Conservation (phyloP, 1,140 invertebrate genomes). For the Trypoxylus dichotomus region DNA sequence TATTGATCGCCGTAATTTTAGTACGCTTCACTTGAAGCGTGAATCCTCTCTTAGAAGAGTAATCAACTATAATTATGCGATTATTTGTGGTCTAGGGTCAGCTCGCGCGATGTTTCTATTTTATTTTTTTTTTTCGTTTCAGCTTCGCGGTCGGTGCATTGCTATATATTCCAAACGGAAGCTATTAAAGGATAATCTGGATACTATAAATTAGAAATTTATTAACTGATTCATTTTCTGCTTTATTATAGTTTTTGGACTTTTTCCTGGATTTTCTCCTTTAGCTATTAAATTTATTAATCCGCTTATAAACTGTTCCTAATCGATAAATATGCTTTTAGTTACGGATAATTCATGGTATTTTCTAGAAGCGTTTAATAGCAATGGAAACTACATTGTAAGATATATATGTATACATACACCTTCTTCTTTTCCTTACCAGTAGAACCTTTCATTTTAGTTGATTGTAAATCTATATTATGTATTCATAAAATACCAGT, state of each 20-base stretch:
- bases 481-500: too few species aligned
- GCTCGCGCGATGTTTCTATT: not conserved
- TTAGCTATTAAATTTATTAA: too few species aligned
- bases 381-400: too few species aligned
- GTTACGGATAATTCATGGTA: too few species aligned
- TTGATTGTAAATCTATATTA: too few species aligned
- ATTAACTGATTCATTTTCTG: not conserved
- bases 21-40: conserved; percentile 3
- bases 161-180: not conserved
- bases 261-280: too few species aligned
- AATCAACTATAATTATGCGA: not conserved
- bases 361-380: too few species aligned
- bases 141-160: not conserved
- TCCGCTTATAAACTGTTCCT: too few species aligned
- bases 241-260: not conserved
- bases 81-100: not conserved
- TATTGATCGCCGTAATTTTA: conserved; percentile 18
- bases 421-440: too few species aligned
- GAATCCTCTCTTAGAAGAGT: not conserved
- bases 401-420: too few species aligned
- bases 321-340: too few species aligned
- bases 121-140: not conserved
- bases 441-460: too few species aligned
- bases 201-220: not conserved
- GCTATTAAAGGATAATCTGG: not conserved